Evolutionary conservation across 2,113 vertebrate genomes (phyloP), one percentile per base, ranked within the genome.

Genomic region (Chroicocephalus ridibundus): DNA sequence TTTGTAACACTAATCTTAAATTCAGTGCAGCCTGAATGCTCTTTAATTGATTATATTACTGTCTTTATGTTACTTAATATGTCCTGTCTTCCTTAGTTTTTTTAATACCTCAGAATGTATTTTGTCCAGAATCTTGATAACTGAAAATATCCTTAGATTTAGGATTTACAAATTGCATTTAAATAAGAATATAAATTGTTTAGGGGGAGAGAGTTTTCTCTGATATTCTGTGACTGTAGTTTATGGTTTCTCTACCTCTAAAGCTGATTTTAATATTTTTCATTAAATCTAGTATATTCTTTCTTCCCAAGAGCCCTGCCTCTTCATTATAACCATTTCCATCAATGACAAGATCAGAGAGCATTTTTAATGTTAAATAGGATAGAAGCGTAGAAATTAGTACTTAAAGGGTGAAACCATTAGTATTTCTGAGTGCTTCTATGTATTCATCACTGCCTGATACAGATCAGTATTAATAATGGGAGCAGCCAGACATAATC

Each of bases 401-500:
- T 97, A 96, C 88, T 96, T 97, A 96, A 96, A 97, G 96, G 95
- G 92, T 97, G 93, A 97, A 96, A 93, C 95, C 89, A 97, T 97
- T 96, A 97, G 97, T 97, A 96, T 96, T 98, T 97, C 95, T 96
- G 93, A 96, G 91, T 93, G 93, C 94, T 96, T 96, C 94, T 93
- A 47, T 78, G 78, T 98, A 97, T 98, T 97, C 96, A 97, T 98
- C 96, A 97, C 92, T 93, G 93, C 92, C 90, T 96, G 97, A 97
- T 98, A 98, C 92, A 92, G 87, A 97, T 98, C 97, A 96, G 97
- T 96, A 97, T 98, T 98, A 98, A 98, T 97, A 97, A 97, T 94
- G 94, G 87, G 95, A 97, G 90, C 93, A 97, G 89, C 96, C 97
- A 98, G 97, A 98, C 96, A 96, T 95, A 97, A 98, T 98, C 93